These are phyloP conservation scores for Tetragnatha versicolor DNA, from an alignment of 1,140 invertebrate genomes.

Conservation along the genomic window DNA sequence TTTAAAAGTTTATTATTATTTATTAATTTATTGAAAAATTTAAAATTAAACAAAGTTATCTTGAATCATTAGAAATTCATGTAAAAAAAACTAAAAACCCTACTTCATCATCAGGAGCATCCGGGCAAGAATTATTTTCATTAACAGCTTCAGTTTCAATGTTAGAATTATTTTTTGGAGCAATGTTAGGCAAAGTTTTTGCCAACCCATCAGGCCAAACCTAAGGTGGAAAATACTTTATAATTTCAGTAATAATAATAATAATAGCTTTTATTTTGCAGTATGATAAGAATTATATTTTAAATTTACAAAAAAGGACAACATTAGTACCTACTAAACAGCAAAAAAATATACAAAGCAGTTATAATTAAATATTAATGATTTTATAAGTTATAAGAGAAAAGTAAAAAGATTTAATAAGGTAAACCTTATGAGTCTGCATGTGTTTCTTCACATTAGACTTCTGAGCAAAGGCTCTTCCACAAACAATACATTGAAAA, in stretches of 20 bases:
- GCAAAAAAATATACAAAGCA: neutral
- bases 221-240: constrained; percentile 51
- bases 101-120: too few species aligned
- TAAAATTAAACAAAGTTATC: too few species aligned
- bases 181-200: constrained; percentile 64
- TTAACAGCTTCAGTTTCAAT: constrained; percentile 4
- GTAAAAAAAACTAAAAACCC: too few species aligned
- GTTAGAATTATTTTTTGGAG: constrained; percentile 21
- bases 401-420: neutral
- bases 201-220: constrained; percentile 65
- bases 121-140: neutral
- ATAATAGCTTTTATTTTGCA: too few species aligned
- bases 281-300: too few species aligned
- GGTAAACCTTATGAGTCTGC: constrained; percentile 80
- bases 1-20: too few species aligned
- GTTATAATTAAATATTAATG: neutral
- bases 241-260: too few species aligned
- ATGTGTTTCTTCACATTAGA: constrained; percentile 97
- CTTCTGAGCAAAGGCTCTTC: constrained; percentile 79
- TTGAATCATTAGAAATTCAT: too few species aligned
- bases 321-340: neutral
- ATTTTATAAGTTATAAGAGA: neutral
- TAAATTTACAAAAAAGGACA: neutral
- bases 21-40: too few species aligned
- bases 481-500: constrained; percentile 68